Percentiles rank a stretch among this genome's conserved stretches.
phyloP scores from a whole-genome alignment of 2,888 invertebrate species.

The Cosmorhoe ocellata region DNA sequence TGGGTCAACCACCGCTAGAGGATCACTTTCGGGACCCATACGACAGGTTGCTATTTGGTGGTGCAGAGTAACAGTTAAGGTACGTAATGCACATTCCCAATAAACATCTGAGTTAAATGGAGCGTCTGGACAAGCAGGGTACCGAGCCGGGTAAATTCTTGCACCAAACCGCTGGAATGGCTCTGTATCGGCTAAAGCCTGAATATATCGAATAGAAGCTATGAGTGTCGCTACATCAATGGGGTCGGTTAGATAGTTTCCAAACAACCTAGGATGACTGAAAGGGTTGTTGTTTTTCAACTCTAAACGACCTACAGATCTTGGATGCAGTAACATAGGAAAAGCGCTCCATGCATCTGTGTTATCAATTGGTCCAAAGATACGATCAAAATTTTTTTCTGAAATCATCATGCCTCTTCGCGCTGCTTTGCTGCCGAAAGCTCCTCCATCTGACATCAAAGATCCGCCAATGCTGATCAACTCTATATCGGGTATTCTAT shows the following conservation, averaged over 20 bases:
- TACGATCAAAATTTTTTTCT: slow-evolving; percentile 64
- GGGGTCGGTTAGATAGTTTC: slow-evolving; percentile 86
- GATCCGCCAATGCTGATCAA: slow-evolving; percentile 84
- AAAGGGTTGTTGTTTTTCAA: slow-evolving; percentile 85
- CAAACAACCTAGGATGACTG: slow-evolving; percentile 84
- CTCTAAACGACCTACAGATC: slow-evolving; percentile 85
- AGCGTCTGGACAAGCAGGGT: slow-evolving; percentile 83
- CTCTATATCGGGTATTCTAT: slow-evolving; percentile 87
- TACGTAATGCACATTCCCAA: slow-evolving; percentile 85
- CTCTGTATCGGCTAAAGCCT: slow-evolving; percentile 69
- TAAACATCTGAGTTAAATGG: slow-evolving; percentile 82
- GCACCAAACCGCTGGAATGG: slow-evolving; percentile 80
- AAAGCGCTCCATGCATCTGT: slow-evolving; percentile 81
- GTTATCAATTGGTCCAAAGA: slow-evolving; percentile 66
- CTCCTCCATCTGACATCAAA: slow-evolving; percentile 63
- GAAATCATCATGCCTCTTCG: slow-evolving; percentile 71
- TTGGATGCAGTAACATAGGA: slow-evolving; percentile 85
- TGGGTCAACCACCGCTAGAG: slow-evolving; percentile 85
- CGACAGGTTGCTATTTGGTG: slow-evolving; percentile 85
- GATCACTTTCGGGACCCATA: slow-evolving; percentile 84
- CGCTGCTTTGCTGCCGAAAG: slow-evolving; percentile 59
- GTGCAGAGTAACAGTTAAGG: slow-evolving; percentile 84
- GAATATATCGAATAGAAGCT: slow-evolving; percentile 80
- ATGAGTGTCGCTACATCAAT: slow-evolving; percentile 84
- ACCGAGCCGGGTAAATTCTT: slow-evolving; percentile 73